A percentile compares a stretch with the other conserved stretches of the same genome.
Conservation (phyloP, 1,140 invertebrate species). For the Drosophila leontia region DNA sequence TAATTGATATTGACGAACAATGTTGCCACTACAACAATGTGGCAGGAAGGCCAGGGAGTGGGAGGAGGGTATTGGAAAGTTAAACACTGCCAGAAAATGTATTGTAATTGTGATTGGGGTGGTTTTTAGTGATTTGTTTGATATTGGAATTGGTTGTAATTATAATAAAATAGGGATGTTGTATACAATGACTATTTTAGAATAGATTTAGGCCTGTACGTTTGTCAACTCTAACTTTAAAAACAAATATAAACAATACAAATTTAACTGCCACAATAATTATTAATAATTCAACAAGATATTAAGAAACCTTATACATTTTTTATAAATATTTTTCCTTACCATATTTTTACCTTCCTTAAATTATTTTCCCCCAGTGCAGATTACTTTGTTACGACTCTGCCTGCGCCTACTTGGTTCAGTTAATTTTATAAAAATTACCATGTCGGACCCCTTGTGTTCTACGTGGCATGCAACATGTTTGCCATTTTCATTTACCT, state of each 20-base stretch:
- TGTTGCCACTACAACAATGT: constrained; percentile 62
- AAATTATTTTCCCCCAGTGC: constrained; percentile 49
- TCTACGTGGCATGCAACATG: constrained; percentile 59
- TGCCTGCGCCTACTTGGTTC: constrained; percentile 56
- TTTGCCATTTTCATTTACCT: constrained; percentile 69
- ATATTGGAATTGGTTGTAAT: background rate
- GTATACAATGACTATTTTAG: background rate
- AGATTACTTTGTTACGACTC: constrained; percentile 20
- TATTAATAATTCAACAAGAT: background rate
- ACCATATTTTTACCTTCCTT: background rate
- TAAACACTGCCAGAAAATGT: constrained; percentile 52
- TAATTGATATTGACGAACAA: constrained; percentile 84
- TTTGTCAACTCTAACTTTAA: no score
- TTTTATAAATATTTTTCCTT: background rate
- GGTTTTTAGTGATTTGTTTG: constrained; percentile 1
- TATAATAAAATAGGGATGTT: background rate
- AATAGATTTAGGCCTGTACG: no score
- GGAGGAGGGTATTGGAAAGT: constrained; percentile 10
- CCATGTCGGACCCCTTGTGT: constrained; percentile 54
- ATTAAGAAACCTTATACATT: background rate
- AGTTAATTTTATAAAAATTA: constrained; percentile 82
- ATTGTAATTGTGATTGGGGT: background rate
- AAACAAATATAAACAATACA: no score
- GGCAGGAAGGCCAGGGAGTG: constrained; percentile 3
- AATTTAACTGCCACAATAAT: no score